Evolutionary conservation across 2,888 invertebrate genomes (phyloP).

Genomic region (Halictus quadricinctus): DNA sequence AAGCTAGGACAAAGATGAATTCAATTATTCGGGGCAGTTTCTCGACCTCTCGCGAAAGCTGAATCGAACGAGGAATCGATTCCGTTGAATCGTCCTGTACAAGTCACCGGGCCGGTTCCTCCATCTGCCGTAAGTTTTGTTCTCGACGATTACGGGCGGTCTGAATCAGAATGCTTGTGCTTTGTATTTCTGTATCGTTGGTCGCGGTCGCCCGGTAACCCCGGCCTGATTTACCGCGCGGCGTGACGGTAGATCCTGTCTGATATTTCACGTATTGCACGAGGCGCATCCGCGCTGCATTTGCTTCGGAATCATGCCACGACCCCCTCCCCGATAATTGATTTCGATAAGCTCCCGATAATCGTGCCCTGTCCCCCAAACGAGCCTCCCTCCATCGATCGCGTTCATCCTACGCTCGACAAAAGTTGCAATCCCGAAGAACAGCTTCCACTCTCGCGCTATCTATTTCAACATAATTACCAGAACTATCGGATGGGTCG

Average conservation of each 20-base stretch:
- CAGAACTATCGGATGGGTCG: neutral
- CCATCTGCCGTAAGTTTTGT: slow-evolving; percentile 54
- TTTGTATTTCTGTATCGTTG: slow-evolving; percentile 71
- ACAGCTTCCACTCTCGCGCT: neutral
- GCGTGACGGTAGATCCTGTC: slow-evolving; percentile 71
- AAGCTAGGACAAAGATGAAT: neutral
- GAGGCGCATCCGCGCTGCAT: slow-evolving; percentile 65
- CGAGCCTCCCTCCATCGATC: neutral
- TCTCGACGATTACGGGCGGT: slow-evolving; percentile 67
- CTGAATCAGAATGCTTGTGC: slow-evolving; percentile 64
- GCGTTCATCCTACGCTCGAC: slow-evolving; percentile 2
- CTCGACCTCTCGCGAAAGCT: too few relatives aligned
- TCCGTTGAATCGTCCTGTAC: slow-evolving; percentile 35
- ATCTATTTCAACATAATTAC: neutral
- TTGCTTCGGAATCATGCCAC: slow-evolving; percentile 62
- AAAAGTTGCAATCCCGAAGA: neutral
- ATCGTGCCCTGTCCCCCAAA: slow-evolving; percentile 24
- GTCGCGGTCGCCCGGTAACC: slow-evolving; percentile 68
- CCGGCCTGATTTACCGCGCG: slow-evolving; percentile 71
- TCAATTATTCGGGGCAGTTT: neutral
- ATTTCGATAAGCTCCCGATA: slow-evolving; percentile 56
- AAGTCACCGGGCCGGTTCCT: slow-evolving; percentile 28
- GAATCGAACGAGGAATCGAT: slow-evolving; percentile 9
- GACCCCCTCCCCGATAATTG: slow-evolving; percentile 50
- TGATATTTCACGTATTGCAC: slow-evolving; percentile 73